Evolutionary conservation across 2,888 invertebrate species (phyloP), one percentile per base, ranked within the genome.

Genomic region (Drosophila subsilvestris): DNA sequence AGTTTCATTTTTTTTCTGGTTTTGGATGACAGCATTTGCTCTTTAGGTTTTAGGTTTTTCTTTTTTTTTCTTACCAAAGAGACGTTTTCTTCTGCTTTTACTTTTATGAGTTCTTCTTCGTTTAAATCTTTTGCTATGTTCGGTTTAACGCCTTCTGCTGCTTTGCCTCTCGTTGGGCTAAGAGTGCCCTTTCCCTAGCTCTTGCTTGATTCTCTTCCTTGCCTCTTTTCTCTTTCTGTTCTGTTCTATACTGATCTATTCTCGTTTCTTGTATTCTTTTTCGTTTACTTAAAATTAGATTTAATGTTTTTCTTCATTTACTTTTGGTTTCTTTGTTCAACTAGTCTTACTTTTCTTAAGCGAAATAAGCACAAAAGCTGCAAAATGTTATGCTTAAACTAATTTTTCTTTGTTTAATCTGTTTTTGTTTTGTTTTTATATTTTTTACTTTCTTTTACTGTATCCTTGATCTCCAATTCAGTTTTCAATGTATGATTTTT

Each of bases 301-400:
- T 82, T 78, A 78, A 76, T 62, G 79, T 66, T 66, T 67, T 72
- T 67, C 63, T 43, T 70, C 48, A 75, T 76, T 76, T 67, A 71
- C 58, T 78, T 80, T 61, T 42, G 25, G 37, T 79, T 78, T 69
- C 74, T 86, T 80, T 77, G 63, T 76, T 90, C 87, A 90, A 84
- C 90, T 90, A 90, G 88, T 81, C 88, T 88, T 88, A 83, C 71
- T 74, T 82, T 80, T 79, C 74, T 84, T 86, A 87, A 87, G 86
- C 86, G 86, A 87, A 87, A 87, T 82, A 88, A 87, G 86, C 86
- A 87, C 81, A 87, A 88, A 87, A 87, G 88, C 88, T 80, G 85
- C 82, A 87, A 85, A 86, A 87, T 86, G 76, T 80, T 85, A 79
- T 88, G 89, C 87, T 90, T 90, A 89, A 84, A 85, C 80, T 86